A percentile compares a stretch with the other conserved stretches of the same genome.
Evolutionary conservation across 2,797 vertebrate genomes (phyloP).

Genomic region (Ceryle rudis): DNA sequence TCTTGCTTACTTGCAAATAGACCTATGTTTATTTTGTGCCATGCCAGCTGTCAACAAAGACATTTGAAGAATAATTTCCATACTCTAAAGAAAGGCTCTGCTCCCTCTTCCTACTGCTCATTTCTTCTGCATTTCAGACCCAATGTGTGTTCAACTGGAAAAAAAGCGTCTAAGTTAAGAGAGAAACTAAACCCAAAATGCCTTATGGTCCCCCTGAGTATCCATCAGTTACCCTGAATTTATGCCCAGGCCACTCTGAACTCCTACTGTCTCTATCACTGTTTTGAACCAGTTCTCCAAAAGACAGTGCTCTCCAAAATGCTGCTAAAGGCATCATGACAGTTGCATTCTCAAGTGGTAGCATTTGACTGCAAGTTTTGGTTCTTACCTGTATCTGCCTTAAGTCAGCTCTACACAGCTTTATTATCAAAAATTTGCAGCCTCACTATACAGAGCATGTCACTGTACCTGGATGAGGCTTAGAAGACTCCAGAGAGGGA

Average conservation of each 20-base stretch:
- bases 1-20: slow-evolving; percentile 79
- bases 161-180: background rate
- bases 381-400: background rate
- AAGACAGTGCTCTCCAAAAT: background rate
- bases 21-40: slow-evolving; percentile 76
- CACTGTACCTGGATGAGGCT: background rate
- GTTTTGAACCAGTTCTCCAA: background rate
- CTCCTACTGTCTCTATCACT: accelerated
- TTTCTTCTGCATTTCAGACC: background rate
- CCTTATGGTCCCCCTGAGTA: background rate
- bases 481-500: background rate
- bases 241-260: accelerated
- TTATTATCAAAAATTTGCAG: background rate
- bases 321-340: background rate
- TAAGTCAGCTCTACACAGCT: background rate
- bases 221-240: background rate
- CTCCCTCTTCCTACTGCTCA: slow-evolving; percentile 7
- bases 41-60: slow-evolving; percentile 79
- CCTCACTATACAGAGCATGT: accelerated
- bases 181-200: background rate
- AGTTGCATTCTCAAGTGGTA: background rate
- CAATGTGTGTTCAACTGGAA: background rate
- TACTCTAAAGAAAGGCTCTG: slow-evolving; percentile 57
- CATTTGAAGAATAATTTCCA: slow-evolving; percentile 72
- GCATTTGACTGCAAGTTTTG: background rate